Percentiles rank a stretch among this genome's conserved stretches.
phyloP scores from a whole-genome alignment of 2,113 vertebrate species.

The Coptodon bakossiorum region DNA sequence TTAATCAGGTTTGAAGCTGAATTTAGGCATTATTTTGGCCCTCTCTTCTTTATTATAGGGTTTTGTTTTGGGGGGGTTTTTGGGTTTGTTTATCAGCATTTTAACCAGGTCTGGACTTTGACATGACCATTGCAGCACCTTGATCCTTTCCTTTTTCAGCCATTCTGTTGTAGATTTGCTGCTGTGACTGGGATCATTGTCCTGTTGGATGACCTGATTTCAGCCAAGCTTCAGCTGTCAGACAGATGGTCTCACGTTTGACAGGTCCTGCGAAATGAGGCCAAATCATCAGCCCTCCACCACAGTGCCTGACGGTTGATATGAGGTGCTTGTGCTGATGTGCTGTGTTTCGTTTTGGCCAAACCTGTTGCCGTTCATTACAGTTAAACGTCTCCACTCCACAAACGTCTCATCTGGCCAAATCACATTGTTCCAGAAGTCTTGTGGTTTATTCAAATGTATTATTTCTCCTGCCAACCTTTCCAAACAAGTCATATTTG shows the following conservation, averaged over 20 bases:
- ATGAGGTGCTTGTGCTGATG: background rate
- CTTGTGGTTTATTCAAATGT: background rate
- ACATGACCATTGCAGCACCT: background rate
- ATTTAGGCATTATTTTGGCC: background rate
- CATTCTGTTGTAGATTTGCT: background rate
- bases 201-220: background rate
- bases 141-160: background rate
- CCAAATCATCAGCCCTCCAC: background rate
- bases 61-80: background rate
- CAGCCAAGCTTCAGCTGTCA: background rate
- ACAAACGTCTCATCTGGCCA: background rate
- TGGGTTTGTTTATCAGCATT: background rate
- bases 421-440: background rate
- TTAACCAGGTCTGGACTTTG: background rate
- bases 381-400: background rate
- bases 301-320: background rate
- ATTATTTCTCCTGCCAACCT: background rate
- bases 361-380: background rate
- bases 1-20: background rate
- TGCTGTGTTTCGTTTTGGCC: background rate
- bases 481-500: background rate
- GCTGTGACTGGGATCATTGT: background rate
- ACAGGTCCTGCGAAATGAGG: background rate
- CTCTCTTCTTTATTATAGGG: background rate
- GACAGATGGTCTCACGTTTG: background rate